A percentile compares a stretch with the other conserved stretches of the same genome.
These are phyloP conservation scores for Myrmecobius fasciatus DNA, from an alignment of 2,113 vertebrate genomes.

Conservation along the genomic window DNA sequence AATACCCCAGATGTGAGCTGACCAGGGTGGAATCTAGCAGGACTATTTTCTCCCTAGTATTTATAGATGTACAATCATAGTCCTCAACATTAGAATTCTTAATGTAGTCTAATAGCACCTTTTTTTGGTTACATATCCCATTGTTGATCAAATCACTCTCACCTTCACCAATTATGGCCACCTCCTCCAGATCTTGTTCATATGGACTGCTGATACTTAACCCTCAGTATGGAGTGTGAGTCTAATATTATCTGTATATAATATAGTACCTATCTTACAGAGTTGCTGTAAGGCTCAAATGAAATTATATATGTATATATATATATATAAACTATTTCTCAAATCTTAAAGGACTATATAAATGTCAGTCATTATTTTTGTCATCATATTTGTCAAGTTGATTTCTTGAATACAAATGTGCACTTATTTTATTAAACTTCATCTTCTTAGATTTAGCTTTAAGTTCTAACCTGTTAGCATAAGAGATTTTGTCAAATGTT, in stretches of 20 bases:
- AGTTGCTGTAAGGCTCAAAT: not conserved
- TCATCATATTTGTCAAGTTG: not conserved
- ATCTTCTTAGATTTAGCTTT: not conserved
- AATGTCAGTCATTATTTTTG: not conserved
- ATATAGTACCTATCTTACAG: not conserved
- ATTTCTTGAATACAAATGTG: not conserved
- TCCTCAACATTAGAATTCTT: not conserved
- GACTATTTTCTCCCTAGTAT: not conserved
- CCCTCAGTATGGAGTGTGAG: not conserved
- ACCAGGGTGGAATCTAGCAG: not conserved
- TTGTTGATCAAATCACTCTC: not conserved
- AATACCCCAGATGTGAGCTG: not conserved
- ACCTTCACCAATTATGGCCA: not conserved
- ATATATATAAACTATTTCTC: not conserved
- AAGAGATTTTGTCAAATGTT: not conserved
- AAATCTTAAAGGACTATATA: not conserved
- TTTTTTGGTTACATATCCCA: not conserved
- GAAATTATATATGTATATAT: too few relatives aligned
- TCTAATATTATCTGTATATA: not conserved
- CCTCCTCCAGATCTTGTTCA: not conserved
- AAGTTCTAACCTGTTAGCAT: not conserved
- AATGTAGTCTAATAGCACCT: not conserved
- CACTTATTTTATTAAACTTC: not conserved
- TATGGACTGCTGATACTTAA: not conserved
- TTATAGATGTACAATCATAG: not conserved